Evolutionary conservation across 2,888 invertebrate genomes (phyloP).

Genomic region (Ceramica pisi): DNA sequence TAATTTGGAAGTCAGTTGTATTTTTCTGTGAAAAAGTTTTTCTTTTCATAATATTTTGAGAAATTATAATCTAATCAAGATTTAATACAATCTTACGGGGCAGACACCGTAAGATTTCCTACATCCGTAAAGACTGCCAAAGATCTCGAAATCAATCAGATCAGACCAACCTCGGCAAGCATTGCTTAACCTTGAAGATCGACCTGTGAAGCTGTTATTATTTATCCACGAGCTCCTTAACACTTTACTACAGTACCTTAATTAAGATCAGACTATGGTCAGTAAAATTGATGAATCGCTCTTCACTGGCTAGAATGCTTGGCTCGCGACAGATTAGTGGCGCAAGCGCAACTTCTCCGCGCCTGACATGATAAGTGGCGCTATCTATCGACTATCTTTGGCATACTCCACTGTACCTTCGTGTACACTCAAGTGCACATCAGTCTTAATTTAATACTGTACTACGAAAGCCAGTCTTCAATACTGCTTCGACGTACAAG

Average conservation of each 20-base stretch:
- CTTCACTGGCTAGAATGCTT: slow-evolving; percentile 47
- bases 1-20: too few species aligned
- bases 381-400: slow-evolving; percentile 33
- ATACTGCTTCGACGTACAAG: background rate
- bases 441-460: background rate
- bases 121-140: too few species aligned
- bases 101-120: too few species aligned
- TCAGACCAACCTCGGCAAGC: too few species aligned
- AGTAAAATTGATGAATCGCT: slow-evolving; percentile 48
- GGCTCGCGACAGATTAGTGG: slow-evolving; percentile 54
- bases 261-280: background rate
- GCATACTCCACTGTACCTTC: background rate
- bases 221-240: too few species aligned
- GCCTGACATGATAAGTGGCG: slow-evolving; percentile 48
- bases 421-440: background rate
- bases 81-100: too few species aligned
- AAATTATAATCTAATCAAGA: too few species aligned
- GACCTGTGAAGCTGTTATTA: too few species aligned
- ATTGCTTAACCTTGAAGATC: too few species aligned
- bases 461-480: background rate
- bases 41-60: too few species aligned
- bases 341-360: slow-evolving; percentile 42
- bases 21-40: too few species aligned
- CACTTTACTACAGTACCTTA: background rate
- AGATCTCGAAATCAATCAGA: too few species aligned